Evolutionary conservation across 2,888 invertebrate genomes (phyloP), one percentile per base, ranked within the genome.

Genomic region (Teinopalpus imperialis): DNA sequence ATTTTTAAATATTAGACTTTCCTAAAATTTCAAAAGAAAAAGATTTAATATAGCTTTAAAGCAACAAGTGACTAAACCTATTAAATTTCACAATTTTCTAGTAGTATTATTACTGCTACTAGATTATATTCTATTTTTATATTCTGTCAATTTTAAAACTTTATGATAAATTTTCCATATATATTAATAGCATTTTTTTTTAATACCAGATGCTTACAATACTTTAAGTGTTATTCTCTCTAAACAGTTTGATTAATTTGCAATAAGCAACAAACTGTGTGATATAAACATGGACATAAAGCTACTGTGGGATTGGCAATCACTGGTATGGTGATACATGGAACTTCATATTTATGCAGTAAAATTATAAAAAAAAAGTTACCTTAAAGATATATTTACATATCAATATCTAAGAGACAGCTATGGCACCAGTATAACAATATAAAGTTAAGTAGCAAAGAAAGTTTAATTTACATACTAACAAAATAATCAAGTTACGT

Each of bases 341-440:
- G 24, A 21, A 37, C 20, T 16, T 16, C 4, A 32, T 30, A 14
- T 34, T 24, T 10, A 41, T 30, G 41, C 35, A 41, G 35, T 40
- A 40, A 41, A 46, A 46, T 14, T 29, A n/a, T n/a, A 30, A 34
- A 34, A 44, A 18, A 44, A 35, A 30, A 21, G 24, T 18, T 12
- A 40, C 29, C 39, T 34, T 40, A 46, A 13, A 40, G 13, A 20
- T 26, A 37, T 44, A 44, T 44, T 39, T 39, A 39, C 44, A 44
- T 14, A 32, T 21, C 23, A 24, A 40, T 29, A 40, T 27, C 29
- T 46, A 46, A 45, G 24, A 43, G 23, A 44, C 18, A 27, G 40
- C 40, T 46, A 46, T 46, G 45, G 45, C 45, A 46, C 45, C 45
- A 27, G 34, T 40, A 34, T 32, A 45, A 40, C 34, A 46, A 40